Conservation (phyloP, 2,888 invertebrate genomes). For the Dysmachus trigonus region DNA sequence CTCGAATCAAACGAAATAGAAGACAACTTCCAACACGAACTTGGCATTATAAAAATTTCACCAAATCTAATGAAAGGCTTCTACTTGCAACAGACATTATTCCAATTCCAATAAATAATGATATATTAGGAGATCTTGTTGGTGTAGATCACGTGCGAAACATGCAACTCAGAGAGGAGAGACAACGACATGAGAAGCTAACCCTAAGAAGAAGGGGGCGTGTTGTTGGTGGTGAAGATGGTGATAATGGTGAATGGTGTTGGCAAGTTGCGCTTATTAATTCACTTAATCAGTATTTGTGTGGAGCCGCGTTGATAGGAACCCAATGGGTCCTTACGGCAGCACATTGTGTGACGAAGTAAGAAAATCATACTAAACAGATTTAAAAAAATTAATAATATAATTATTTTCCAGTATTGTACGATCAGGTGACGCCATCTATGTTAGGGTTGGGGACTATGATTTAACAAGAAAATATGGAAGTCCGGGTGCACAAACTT, state of each 20-base stretch:
- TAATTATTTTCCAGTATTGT: slow-evolving; percentile 74
- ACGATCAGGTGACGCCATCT: slow-evolving; percentile 92
- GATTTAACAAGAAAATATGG: slow-evolving; percentile 90
- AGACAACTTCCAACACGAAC: background rate
- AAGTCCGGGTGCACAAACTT: slow-evolving; percentile 89
- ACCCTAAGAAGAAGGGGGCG: slow-evolving; percentile 55
- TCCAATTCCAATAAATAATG: slow-evolving; percentile 64
- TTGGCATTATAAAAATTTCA: slow-evolving; percentile 48
- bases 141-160: slow-evolving; percentile 54
- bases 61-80: slow-evolving; percentile 61
- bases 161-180: slow-evolving; percentile 52
- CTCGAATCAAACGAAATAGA: background rate
- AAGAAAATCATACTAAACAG: slow-evolving; percentile 58
- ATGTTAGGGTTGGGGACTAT: slow-evolving; percentile 91
- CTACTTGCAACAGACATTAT: slow-evolving; percentile 62
- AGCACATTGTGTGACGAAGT: slow-evolving; percentile 95
- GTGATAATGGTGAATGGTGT: slow-evolving; percentile 92
- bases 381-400: background rate
- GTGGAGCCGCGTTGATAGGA: slow-evolving; percentile 91
- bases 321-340: slow-evolving; percentile 95
- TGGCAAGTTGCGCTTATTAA: slow-evolving; percentile 95
- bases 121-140: slow-evolving; percentile 61
- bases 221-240: slow-evolving; percentile 92
- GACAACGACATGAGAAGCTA: slow-evolving; percentile 47
- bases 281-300: slow-evolving; percentile 91